These are phyloP conservation scores for Octonoba sinensis DNA, from an alignment of 2,888 invertebrate species.

Conservation along the genomic window DNA sequence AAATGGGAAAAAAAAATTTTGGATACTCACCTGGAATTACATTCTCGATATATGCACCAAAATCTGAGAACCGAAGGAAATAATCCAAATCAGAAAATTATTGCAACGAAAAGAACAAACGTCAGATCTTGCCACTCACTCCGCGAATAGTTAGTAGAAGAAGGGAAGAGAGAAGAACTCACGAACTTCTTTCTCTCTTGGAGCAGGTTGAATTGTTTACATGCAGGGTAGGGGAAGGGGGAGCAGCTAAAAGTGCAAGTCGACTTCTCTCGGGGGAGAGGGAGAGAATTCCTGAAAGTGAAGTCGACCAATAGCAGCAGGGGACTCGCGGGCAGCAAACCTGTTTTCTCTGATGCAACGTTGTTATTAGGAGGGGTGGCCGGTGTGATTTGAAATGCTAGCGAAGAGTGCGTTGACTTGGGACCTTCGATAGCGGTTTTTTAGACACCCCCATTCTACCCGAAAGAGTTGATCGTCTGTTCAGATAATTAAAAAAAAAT, in stretches of 20 bases:
- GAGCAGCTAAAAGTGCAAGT: constrained; percentile 27
- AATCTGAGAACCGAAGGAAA: no score
- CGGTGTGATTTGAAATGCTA: no score
- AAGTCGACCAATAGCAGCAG: constrained; percentile 29
- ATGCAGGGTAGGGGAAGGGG: constrained; percentile 15
- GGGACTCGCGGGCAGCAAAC: constrained; percentile 26
- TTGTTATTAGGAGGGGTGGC: no score
- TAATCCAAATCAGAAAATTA: no score
- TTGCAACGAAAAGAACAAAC: constrained; percentile 13
- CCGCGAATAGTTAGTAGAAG: background rate
- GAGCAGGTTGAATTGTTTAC: constrained; percentile 50
- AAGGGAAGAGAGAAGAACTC: background rate
- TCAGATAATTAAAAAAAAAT: no score
- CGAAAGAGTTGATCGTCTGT: no score
- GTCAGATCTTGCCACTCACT: constrained; percentile 4
- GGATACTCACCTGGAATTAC: no score
- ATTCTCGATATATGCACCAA: no score
- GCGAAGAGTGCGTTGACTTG: no score
- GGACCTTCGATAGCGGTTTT: no score
- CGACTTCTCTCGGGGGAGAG: constrained; percentile 17
- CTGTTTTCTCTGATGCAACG: constrained; percentile 10
- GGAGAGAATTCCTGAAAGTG: constrained; percentile 44
- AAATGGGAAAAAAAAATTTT: no score
- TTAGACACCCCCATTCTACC: no score
- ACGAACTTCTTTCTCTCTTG: constrained; percentile 4